Percentiles rank a stretch among this genome's conserved stretches.
phyloP scores from a whole-genome alignment of 2,888 invertebrate species.

The Calameuta pallipes region DNA sequence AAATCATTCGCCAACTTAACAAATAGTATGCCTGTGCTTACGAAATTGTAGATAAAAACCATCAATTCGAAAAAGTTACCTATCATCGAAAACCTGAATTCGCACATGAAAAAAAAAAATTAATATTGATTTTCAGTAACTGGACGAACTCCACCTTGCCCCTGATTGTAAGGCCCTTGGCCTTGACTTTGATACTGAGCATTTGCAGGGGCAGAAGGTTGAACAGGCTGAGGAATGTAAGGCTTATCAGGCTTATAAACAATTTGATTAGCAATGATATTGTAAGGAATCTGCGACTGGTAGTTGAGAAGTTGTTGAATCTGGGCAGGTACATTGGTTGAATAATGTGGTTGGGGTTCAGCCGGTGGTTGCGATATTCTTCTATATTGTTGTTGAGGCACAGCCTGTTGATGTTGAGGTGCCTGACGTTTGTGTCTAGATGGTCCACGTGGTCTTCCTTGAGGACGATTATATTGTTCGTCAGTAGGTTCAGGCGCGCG shows the following conservation, averaged over 20 bases:
- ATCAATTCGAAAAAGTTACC: too few relatives aligned
- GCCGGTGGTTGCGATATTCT: conserved; percentile 46
- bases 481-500: conserved; percentile 4
- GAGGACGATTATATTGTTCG: conserved; percentile 9
- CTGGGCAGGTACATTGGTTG: conserved; percentile 49
- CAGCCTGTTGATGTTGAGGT: conserved; percentile 34
- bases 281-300: conserved; percentile 59
- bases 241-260: conserved; percentile 51
- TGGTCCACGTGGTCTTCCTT: conserved; percentile 32
- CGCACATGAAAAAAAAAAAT: conserved; percentile 7
- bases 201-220: conserved; percentile 22
- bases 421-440: conserved; percentile 45
- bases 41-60: too few relatives aligned
- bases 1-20: too few relatives aligned
- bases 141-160: conserved; percentile 43
- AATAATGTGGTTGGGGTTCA: conserved; percentile 52
- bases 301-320: conserved; percentile 54
- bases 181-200: conserved; percentile 22
- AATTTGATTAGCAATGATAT: conserved; percentile 58
- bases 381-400: conserved; percentile 46
- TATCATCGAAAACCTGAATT: too few relatives aligned
- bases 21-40: too few relatives aligned
- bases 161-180: conserved; percentile 25
- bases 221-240: conserved; percentile 55
- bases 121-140: conserved; percentile 52